phyloP scores from a whole-genome alignment of 2,113 vertebrate species.

The Callochromis pleurospilus region DNA sequence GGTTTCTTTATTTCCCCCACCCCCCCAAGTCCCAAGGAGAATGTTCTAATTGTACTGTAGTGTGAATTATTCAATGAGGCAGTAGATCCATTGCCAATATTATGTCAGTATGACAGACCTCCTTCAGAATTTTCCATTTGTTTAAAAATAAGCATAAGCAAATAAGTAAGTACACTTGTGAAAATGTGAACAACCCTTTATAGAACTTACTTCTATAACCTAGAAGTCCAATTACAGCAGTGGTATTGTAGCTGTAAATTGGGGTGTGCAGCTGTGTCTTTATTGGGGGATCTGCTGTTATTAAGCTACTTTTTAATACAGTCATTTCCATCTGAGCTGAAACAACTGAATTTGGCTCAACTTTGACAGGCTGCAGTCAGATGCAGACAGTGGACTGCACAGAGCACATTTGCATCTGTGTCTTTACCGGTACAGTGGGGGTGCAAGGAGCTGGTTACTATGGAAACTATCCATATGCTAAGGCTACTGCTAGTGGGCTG shows the following conservation, averaged over 20 bases:
- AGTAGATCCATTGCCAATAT: background rate
- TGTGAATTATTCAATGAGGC: background rate
- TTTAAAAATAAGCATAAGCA: background rate
- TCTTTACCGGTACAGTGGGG: background rate
- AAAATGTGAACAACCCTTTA: background rate
- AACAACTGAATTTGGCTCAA: background rate
- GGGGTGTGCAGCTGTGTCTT: background rate
- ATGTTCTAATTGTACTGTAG: background rate
- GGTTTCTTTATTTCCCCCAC: background rate
- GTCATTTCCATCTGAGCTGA: background rate
- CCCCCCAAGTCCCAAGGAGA: background rate
- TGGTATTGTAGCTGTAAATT: background rate
- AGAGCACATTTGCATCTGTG: background rate
- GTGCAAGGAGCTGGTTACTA: slow-evolving; percentile 21
- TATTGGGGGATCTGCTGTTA: background rate
- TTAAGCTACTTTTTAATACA: background rate
- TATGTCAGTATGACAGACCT: background rate
- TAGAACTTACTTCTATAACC: background rate
- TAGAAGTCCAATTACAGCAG: background rate
- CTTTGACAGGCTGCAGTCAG: background rate
- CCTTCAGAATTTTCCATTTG: background rate
- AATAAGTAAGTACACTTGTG: background rate
- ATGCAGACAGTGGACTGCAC: background rate
- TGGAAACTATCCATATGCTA: slow-evolving; percentile 22
- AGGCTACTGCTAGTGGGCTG: background rate